These are phyloP conservation scores for Dryobotodes eremita DNA, from an alignment of 2,888 invertebrate genomes.

Conservation along the genomic window DNA sequence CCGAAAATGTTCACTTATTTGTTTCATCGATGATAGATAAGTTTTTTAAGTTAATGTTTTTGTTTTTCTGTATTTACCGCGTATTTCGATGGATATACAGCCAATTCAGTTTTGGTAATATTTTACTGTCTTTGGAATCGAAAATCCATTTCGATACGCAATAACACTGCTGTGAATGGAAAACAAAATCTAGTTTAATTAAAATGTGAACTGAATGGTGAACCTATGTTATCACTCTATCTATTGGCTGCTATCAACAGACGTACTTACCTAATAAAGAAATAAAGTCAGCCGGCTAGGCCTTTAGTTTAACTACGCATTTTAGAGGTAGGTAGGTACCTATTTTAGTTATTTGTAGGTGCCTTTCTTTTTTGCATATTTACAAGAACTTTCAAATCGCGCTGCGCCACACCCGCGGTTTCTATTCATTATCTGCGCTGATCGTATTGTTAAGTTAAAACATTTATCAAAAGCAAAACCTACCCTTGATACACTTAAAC, in stretches of 20 bases:
- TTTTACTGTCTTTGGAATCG: not conserved
- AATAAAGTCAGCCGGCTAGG: not conserved
- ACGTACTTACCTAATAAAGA: not conserved
- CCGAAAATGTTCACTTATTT: not conserved
- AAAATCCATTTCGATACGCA: not conserved
- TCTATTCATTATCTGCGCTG: not conserved
- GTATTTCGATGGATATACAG: not conserved
- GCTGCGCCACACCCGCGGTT: not conserved
- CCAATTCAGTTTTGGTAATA: not conserved
- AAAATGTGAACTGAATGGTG: not conserved
- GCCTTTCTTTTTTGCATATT: not conserved
- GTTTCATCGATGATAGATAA: not conserved
- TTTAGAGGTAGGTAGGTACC: not conserved
- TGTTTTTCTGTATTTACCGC: not conserved
- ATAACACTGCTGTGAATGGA: not conserved
- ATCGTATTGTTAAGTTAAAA: not conserved
- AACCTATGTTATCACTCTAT: not conserved
- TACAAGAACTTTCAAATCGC: not conserved
- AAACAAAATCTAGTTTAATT: not conserved
- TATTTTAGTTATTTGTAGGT: not conserved
- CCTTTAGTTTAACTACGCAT: not conserved
- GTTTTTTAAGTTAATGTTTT: not conserved
- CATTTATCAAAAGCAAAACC: not conserved
- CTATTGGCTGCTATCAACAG: not conserved
- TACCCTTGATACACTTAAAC: constrained; percentile 94